A percentile compares a stretch with the other conserved stretches of the same genome.
These are phyloP conservation scores for Leucophenga varia DNA, from an alignment of 1,140 invertebrate genomes.

Conservation along the genomic window DNA sequence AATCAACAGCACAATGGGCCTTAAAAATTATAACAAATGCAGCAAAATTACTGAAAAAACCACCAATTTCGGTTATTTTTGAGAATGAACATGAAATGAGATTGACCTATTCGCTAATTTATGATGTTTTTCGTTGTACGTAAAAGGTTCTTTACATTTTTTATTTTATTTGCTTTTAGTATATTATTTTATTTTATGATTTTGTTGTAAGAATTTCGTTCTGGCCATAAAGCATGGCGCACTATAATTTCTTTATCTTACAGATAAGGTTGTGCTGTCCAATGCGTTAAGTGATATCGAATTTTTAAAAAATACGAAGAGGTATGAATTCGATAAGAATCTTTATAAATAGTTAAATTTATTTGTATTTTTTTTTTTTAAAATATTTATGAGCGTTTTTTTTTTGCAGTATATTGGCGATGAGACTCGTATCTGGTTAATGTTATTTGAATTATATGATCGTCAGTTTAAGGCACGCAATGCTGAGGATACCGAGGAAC, in stretches of 20 bases:
- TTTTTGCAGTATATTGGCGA: slow-evolving; percentile 35
- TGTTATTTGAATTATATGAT: slow-evolving; percentile 66
- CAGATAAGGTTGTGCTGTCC: slow-evolving; percentile 70
- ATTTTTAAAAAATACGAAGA: slow-evolving; percentile 64
- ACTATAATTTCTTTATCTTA: slow-evolving; percentile 35
- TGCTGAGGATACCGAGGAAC: slow-evolving; percentile 38
- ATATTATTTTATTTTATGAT: no score
- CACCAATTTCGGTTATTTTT: slow-evolving; percentile 60
- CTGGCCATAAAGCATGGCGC: no score
- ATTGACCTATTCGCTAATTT: slow-evolving; percentile 72
- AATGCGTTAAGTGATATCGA: slow-evolving; percentile 66
- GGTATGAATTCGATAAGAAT: slow-evolving; percentile 47
- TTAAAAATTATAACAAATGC: slow-evolving; percentile 63
- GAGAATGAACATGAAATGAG: slow-evolving; percentile 76
- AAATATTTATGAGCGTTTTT: not conserved
- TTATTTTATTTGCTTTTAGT: no score
- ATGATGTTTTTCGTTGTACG: slow-evolving; percentile 78
- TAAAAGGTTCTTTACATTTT: no score
- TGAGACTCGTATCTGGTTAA: slow-evolving; percentile 61
- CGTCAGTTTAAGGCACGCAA: slow-evolving; percentile 60
- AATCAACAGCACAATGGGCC: slow-evolving; percentile 54
- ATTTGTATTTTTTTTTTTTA: slow-evolving; percentile 2
- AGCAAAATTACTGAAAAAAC: slow-evolving; percentile 61
- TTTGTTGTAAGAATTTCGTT: no score
- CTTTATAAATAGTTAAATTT: not conserved